Percentiles rank a stretch among this genome's conserved stretches.
Conservation (phyloP, 2,113 vertebrate species). For the Cynoglossus semilaevis region DNA sequence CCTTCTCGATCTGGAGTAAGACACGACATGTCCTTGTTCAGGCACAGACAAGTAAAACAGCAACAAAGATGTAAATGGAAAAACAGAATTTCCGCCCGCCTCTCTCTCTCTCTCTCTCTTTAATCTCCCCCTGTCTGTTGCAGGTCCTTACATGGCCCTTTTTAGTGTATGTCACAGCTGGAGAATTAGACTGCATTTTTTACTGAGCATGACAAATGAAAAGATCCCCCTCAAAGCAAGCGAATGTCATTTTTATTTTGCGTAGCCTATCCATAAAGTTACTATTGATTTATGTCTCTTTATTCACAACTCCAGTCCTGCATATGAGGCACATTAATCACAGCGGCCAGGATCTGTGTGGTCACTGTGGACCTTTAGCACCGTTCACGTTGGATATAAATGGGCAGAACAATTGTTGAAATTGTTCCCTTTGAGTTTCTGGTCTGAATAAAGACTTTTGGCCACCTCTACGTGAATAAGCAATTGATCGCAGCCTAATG, state of each 20-base stretch:
- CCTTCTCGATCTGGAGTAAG: constrained; percentile 52
- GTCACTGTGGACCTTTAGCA: constrained; percentile 70
- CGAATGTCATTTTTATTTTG: constrained; percentile 76
- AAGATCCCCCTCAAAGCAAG: constrained; percentile 66
- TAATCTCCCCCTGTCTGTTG: not conserved
- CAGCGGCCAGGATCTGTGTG: constrained; percentile 55
- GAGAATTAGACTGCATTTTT: constrained; percentile 58
- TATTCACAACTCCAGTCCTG: constrained; percentile 53
- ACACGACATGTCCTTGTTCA: not conserved
- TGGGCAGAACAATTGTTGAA: constrained; percentile 68
- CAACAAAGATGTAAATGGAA: constrained; percentile 4
- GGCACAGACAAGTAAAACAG: not conserved
- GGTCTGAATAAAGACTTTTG: constrained; percentile 64
- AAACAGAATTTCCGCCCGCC: not conserved
- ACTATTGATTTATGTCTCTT: constrained; percentile 64
- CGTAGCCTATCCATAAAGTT: constrained; percentile 71
- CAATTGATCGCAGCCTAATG: constrained; percentile 70
- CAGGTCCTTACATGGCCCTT: constrained; percentile 39
- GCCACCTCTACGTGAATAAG: constrained; percentile 71
- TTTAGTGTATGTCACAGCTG: constrained; percentile 25
- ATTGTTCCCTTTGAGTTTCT: constrained; percentile 70
- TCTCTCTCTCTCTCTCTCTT: not conserved
- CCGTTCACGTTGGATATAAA: constrained; percentile 69
- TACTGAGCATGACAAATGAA: constrained; percentile 66
- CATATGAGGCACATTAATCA: constrained; percentile 65